These are phyloP conservation scores for Latrodectus elegans DNA, from an alignment of 2,888 invertebrate species.

Conservation along the genomic window DNA sequence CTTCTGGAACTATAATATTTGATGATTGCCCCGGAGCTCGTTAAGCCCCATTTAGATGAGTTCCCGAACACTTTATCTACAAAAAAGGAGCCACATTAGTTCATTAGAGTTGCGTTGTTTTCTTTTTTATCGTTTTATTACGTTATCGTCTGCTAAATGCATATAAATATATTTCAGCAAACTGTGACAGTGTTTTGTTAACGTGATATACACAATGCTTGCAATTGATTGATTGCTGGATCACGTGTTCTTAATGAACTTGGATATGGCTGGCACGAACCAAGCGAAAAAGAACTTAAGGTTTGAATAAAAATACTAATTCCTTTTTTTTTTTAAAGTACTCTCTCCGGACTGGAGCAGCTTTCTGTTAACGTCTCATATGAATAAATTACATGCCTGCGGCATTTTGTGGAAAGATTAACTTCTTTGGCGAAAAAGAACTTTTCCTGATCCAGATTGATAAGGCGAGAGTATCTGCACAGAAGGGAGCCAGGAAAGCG, in stretches of 20 bases:
- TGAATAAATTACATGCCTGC: constrained; percentile 37
- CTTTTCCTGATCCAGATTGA: background rate
- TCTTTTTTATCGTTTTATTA: constrained; percentile 17
- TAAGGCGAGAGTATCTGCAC: too few species aligned
- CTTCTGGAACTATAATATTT: constrained; percentile 1
- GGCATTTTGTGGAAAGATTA: constrained; percentile 20
- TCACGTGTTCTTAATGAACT: constrained; percentile 52
- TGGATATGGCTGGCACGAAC: background rate
- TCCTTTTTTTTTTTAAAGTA: constrained; percentile 10
- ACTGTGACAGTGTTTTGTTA: background rate
- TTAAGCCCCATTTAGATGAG: constrained; percentile 27
- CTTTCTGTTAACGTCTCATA: constrained; percentile 11
- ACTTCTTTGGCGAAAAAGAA: constrained; percentile 13
- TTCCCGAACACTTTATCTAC: constrained; percentile 1
- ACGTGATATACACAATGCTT: background rate
- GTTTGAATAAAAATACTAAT: constrained; percentile 26
- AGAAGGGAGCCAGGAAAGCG: too few species aligned
- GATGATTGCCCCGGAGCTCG: constrained; percentile 13
- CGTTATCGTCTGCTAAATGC: background rate
- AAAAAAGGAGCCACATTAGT: constrained; percentile 26
- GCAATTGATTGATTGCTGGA: constrained; percentile 41
- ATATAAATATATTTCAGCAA: constrained; percentile 13
- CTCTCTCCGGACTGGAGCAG: background rate
- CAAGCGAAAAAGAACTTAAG: background rate
- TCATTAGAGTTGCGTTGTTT: constrained; percentile 33